Evolutionary conservation across 37 sponge, comb jelly and placozoan genomes (phyloP), one percentile per base, ranked within the genome.

Genomic region (Theonella swinhoei): DNA sequence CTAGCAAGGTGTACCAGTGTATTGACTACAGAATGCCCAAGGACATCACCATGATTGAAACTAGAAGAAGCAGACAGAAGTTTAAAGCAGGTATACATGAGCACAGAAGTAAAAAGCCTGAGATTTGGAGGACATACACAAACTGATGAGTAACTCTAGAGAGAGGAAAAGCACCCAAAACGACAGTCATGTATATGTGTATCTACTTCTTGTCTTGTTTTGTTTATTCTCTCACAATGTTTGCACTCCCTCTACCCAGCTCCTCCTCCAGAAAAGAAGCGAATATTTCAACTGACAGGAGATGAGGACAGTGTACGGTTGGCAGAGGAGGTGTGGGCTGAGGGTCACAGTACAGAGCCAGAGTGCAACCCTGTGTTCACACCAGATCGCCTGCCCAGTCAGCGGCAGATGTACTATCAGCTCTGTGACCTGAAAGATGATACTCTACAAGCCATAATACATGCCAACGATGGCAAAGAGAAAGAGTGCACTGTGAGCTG

Each of bases 341-440:
- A 73, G 14, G 39, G 8, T 23, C 14, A 73, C 43, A 23, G 20
- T 8, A 9, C 68, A 23, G 28, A 66, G 68, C 7, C 32, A 31
- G 28, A 30, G 28, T 9, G 22, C 20, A 28, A 9, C 8, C 54
- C 25, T 23, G 54, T 54, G 0, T 94, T 88, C 63, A 19, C 17
- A 29, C 74, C 94, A 23, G 66, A 87, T 39, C n/a, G n/a, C 8
- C 65, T 87, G 0, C 94, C 94, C 37, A 23, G 23, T 7, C 86
- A 91, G 76, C 47, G 90, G 25, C 81, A 79, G 38, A 22, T 79
- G 39, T 47, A 75, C 62, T 94, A 94, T 76, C 93, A 88, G 72
- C 70, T 94, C 24, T 92, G 92, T 79, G 93, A 92, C 76, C 41
- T 94, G 8, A 37, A 78, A 24, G 87, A 87, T 29, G 87, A 88